Percentiles rank a stretch among this genome's conserved stretches.
Conservation (phyloP, 2,797 vertebrate species). For the Prunella strophiata region DNA sequence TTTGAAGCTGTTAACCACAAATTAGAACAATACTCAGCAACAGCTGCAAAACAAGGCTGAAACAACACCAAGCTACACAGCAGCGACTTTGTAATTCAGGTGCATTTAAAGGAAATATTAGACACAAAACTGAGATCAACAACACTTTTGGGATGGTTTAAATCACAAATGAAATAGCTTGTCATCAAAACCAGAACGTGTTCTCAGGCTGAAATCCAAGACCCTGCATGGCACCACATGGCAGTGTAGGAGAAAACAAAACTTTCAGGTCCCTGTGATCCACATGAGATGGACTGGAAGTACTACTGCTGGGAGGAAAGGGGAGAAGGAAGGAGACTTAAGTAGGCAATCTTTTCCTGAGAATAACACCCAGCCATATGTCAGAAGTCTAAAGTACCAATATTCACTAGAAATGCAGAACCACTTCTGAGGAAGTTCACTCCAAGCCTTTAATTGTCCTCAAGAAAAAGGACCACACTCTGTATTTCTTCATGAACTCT, state of each 20-base stretch:
- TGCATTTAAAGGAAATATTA: not conserved
- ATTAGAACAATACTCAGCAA: not conserved
- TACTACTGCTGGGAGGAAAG: not conserved
- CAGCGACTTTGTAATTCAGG: not conserved
- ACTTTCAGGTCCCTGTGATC: not conserved
- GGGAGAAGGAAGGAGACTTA: not conserved
- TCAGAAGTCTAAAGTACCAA: not conserved
- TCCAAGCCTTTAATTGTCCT: not conserved
- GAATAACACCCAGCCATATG: not conserved
- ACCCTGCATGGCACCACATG: rapidly evolving
- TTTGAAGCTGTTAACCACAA: not conserved
- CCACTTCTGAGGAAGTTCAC: not conserved
- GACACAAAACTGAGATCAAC: not conserved
- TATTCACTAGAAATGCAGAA: not conserved
- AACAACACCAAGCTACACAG: not conserved
- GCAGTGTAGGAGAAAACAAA: not conserved
- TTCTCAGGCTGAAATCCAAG: not conserved
- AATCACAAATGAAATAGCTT: not conserved
- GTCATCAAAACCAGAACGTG: not conserved
- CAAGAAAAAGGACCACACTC: not conserved
- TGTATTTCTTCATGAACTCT: not conserved
- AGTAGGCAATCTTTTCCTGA: not conserved
- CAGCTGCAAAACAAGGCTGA: not conserved
- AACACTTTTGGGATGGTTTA: not conserved
- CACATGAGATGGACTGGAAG: not conserved